A percentile compares a stretch with the other conserved stretches of the same genome.
Evolutionary conservation across 92 coral and sea anemone species (phyloP).

Genomic region (Epizoanthus stellaris): DNA sequence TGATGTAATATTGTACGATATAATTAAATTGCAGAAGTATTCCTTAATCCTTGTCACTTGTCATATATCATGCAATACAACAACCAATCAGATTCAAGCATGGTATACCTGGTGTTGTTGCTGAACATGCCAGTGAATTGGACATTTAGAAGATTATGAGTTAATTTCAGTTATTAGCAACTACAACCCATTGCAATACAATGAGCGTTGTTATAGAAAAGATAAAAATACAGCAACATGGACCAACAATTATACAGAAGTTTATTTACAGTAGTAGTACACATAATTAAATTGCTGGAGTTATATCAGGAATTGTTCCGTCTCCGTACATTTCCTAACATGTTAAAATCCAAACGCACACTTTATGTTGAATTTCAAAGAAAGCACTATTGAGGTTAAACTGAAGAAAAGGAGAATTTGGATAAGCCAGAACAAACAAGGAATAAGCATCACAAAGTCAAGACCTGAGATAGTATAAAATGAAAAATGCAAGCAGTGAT

Average conservation of each 20-base stretch:
- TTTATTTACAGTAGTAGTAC: too few relatives aligned
- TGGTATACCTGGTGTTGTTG: too few relatives aligned
- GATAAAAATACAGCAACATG: too few relatives aligned
- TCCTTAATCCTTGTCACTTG: neutral
- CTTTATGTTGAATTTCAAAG: neutral
- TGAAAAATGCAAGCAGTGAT: too few relatives aligned
- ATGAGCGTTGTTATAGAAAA: too few relatives aligned
- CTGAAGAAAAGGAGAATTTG: neutral
- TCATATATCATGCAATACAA: neutral
- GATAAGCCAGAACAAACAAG: neutral
- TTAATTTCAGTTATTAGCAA: too few relatives aligned
- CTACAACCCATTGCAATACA: too few relatives aligned
- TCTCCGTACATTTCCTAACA: neutral
- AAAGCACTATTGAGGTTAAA: neutral
- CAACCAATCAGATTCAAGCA: conserved; percentile 19
- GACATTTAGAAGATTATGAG: neutral
- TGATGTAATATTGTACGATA: too few relatives aligned
- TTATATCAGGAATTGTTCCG: neutral
- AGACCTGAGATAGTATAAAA: too few relatives aligned
- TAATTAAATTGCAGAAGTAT: neutral
- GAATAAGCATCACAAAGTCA: neutral
- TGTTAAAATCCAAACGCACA: neutral
- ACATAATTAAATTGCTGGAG: too few relatives aligned
- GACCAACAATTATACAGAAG: too few relatives aligned
- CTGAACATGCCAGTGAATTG: neutral